Evolutionary conservation across 37 sponge, comb jelly and placozoan species (phyloP), one percentile per base, ranked within the genome.

Genomic region (Halichondria panicea): DNA sequence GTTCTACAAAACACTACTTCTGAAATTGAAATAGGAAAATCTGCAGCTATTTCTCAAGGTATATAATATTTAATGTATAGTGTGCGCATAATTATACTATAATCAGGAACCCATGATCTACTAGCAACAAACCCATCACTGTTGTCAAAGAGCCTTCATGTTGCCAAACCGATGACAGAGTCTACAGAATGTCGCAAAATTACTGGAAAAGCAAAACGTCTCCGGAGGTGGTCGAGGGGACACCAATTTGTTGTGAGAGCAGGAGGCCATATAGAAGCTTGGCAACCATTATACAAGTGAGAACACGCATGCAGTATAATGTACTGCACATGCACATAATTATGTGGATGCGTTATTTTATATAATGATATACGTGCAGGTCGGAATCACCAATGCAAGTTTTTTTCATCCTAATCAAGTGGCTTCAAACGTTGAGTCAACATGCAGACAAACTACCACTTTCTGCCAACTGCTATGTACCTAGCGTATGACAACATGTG

Each of bases 401-500:
- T 11, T 69, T 69, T 44, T 25, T 45, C 11, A 69, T 69, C 12
- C 5, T 69, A 9, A 5, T 69, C 28, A 15, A 42, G 31, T 69
- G 70, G 70, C 52, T 69, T 22, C 52, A 32, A 44, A 28, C 48
- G 5, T 52, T 69, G 9, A n/a, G 19, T 34, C n/a, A n/a, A n/a
- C 32, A 30, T 55, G 55, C 21, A 34, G 21, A 13, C 15, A 48
- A 22, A 18, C 13, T 21, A 38, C 46, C 45, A 18, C 46, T 45
- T n/a, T 22, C 7, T 42, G 42, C 28, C 58, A 9, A 2, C 3
- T 2, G 19, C 41, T 2, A 38, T 73, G 18, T 44, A 21, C 34
- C 64, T 76, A 18, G 77, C 77, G 12, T 76, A 76, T 44, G 77
- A 76, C 53, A 76, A 76, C 65, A 76, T 76, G 65, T 76, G 77